A percentile compares a stretch with the other conserved stretches of the same genome.
Conservation (phyloP, 1,140 invertebrate genomes). For the Cepaea nemoralis region DNA sequence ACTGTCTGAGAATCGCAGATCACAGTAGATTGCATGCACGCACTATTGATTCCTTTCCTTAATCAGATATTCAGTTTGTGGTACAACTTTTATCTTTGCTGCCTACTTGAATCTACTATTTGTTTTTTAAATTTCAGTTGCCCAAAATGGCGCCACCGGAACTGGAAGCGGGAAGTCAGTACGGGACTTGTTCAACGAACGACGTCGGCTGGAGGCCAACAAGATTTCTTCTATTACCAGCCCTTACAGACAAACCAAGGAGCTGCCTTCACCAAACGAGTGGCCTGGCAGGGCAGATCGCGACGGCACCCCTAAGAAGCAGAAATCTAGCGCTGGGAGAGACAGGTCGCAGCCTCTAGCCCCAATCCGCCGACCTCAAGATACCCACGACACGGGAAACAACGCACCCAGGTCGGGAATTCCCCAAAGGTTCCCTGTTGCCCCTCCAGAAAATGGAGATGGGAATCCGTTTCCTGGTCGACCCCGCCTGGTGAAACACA, state of each 20-base stretch:
- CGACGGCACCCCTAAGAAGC: constrained; percentile 31
- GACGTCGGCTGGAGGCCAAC: constrained; percentile 51
- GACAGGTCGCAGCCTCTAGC: constrained; percentile 58
- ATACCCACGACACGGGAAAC: background rate
- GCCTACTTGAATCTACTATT: background rate
- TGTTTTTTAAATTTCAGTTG: background rate
- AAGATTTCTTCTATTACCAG: constrained; percentile 50
- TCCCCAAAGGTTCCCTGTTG: background rate
- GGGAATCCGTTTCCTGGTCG: background rate
- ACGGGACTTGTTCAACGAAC: constrained; percentile 62
- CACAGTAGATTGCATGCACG: too few relatives aligned
- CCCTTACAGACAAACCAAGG: constrained; percentile 52
- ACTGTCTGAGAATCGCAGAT: too few relatives aligned
- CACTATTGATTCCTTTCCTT: too few relatives aligned
- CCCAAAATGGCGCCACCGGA: background rate
- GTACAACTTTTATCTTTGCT: too few relatives aligned
- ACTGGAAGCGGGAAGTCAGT: constrained; percentile 27
- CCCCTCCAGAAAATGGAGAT: background rate
- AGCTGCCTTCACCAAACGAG: constrained; percentile 23
- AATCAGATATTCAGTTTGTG: too few relatives aligned
- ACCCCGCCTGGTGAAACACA: constrained; percentile 20
- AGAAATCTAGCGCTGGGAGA: constrained; percentile 51
- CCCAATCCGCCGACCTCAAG: constrained; percentile 42
- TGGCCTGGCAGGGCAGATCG: constrained; percentile 28
- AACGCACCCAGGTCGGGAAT: background rate